Percentiles rank a stretch among this genome's conserved stretches.
Conservation (phyloP, 2,888 invertebrate species). For the Hemaris fuciformis region DNA sequence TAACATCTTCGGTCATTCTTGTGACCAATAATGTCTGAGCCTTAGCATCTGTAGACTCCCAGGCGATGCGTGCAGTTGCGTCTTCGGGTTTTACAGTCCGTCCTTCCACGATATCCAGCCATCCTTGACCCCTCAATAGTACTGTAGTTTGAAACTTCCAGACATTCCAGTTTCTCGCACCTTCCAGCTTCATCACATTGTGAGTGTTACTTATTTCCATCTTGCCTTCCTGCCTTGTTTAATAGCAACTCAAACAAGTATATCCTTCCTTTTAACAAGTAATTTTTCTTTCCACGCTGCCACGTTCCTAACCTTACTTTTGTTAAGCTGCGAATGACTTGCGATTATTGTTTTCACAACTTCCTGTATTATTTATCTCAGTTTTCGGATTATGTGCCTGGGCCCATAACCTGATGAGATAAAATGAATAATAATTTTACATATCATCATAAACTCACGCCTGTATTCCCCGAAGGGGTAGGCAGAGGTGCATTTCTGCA, state of each 20-base stretch:
- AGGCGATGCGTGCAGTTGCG: slow-evolving; percentile 13
- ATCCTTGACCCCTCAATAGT: slow-evolving; percentile 25
- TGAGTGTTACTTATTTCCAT: too few relatives aligned
- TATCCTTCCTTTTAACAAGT: too few relatives aligned
- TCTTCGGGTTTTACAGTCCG: slow-evolving; percentile 22
- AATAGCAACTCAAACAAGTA: too few relatives aligned
- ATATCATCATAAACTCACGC: too few relatives aligned
- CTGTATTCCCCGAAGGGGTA: too few relatives aligned
- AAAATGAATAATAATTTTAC: too few relatives aligned
- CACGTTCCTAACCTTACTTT: too few relatives aligned
- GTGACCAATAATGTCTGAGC: slow-evolving; percentile 33
- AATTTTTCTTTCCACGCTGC: too few relatives aligned
- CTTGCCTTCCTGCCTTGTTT: too few relatives aligned
- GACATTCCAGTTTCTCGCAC: slow-evolving; percentile 31
- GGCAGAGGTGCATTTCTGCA: too few relatives aligned
- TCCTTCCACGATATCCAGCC: slow-evolving; percentile 27
- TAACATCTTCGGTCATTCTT: slow-evolving; percentile 32
- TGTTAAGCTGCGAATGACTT: background rate
- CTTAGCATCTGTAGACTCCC: slow-evolving; percentile 32
- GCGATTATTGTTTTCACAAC: background rate
- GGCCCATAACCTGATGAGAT: too few relatives aligned
- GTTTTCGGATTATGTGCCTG: background rate
- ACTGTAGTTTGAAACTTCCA: slow-evolving; percentile 36
- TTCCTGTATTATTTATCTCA: slow-evolving; percentile 33
- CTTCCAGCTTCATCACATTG: slow-evolving; percentile 29